Base-by-base conservation (phyloP, 23 tunicate species). In the Oikopleura albicans region DNA sequence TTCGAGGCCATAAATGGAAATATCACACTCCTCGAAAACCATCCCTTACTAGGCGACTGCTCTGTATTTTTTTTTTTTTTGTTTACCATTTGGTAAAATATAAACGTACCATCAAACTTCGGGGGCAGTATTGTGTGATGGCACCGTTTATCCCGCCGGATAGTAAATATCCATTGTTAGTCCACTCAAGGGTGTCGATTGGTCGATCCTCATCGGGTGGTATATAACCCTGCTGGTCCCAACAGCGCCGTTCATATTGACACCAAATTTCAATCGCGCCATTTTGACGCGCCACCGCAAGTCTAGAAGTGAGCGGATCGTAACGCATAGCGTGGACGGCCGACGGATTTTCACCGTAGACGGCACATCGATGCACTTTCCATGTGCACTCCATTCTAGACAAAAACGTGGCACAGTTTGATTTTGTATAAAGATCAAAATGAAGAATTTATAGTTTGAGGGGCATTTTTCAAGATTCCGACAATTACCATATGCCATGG, bases 191-290 rank as follows among this genome's bases (percentile, higher is more conserved):
- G 31, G 31, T 37, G 31, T 71, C 79, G 28, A 71, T 29, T 29
- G 79, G 79, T 71, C 79, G 33, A 71, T 71, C 79, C 37, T 71
- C 79, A 71, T 71, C 79, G 28, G 36, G 36, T 12, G 79, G 79
- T 2, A 71, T 71, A 29, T 12, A 71, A 34, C 34, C 63, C 22
- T 49, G 63, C 22, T 71, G 79, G 35, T 71, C 79, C 79, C 79
- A 71, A 31, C 79, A 71, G 2, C 79, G 33, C 37, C 79, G 33
- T 16, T 71, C 35, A 37, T 71, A 71, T 12, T 71, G 35, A 31
- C 4, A 71, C 79, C 79, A 71, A 16, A 71, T 31, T 29, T 71
- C 34, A 16, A 71, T 12, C 36, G 79, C 33, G 28, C 79, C 79
- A 71, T 71, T 29, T 12, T 16, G 34, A 22, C 79, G 28, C 4